Percentiles rank a stretch among this genome's conserved stretches.
Conservation (phyloP, 92 coral and sea anemone species). For the Palythoa heliodiscus region DNA sequence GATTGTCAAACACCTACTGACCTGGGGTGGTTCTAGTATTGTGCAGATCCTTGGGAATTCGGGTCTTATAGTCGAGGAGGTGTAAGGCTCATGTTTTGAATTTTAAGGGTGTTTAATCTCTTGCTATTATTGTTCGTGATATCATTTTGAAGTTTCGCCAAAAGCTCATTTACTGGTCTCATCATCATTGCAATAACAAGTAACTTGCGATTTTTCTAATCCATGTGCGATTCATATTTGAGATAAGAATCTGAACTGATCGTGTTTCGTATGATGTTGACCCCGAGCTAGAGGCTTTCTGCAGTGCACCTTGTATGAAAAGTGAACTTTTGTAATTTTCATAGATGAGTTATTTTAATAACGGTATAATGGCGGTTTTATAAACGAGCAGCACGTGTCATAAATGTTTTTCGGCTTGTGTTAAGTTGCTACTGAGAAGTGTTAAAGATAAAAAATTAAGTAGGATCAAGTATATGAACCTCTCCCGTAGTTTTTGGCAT, state of each 20-base stretch:
- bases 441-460: not conserved
- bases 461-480: too few relatives aligned
- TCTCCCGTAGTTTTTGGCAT: too few relatives aligned
- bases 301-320: not conserved
- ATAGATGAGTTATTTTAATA: constrained; percentile 21
- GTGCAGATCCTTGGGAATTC: not conserved
- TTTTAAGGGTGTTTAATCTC: not conserved
- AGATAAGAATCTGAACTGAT: constrained; percentile 36
- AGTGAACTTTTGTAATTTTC: not conserved
- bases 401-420: not conserved
- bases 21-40: too few relatives aligned
- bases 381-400: constrained; percentile 37
- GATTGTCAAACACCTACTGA: not conserved
- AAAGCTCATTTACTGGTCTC: not conserved
- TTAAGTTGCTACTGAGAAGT: constrained; percentile 31
- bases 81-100: not conserved
- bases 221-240: constrained; percentile 31
- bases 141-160: not conserved
- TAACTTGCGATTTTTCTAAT: constrained; percentile 17
- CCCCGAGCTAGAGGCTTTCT: not conserved
- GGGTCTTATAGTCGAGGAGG: not conserved
- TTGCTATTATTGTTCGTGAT: not conserved
- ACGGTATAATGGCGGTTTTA: constrained; percentile 17
- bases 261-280: not conserved
- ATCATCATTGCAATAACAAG: constrained; percentile 27